phyloP scores from a whole-genome alignment of 2,113 vertebrate genomes.

The Hyla sarda region DNA sequence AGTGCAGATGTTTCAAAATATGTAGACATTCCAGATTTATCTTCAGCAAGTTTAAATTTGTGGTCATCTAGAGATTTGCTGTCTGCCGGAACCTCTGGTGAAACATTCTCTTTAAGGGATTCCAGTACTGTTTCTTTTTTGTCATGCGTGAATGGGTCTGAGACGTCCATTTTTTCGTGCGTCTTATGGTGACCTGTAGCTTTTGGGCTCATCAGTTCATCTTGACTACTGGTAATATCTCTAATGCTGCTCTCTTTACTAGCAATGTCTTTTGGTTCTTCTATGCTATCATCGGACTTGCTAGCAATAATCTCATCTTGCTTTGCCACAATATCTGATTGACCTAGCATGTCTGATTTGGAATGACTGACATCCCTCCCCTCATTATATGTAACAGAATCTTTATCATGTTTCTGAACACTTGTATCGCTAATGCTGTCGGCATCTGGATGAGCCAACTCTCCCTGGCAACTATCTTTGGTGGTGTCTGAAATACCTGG shows the following conservation, averaged over 20 bases:
- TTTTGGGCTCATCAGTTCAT: slow-evolving; percentile 59
- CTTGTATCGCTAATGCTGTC: slow-evolving; percentile 58
- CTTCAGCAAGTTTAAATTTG: slow-evolving; percentile 73
- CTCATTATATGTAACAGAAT: slow-evolving; percentile 66
- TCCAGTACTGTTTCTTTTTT: slow-evolving; percentile 62
- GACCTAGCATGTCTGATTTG: slow-evolving; percentile 43
- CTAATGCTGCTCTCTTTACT: slow-evolving; percentile 18
- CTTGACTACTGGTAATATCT: slow-evolving; percentile 58
- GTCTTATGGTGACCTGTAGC: slow-evolving; percentile 55
- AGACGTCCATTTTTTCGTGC: slow-evolving; percentile 59
- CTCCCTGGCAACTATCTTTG: slow-evolving; percentile 69
- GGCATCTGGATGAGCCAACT: slow-evolving; percentile 58
- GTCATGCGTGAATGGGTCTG: slow-evolving; percentile 35
- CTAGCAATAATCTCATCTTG: slow-evolving; percentile 60
- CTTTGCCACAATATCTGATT: slow-evolving; percentile 59
- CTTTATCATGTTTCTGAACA: slow-evolving; percentile 63
- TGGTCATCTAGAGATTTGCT: slow-evolving; percentile 58
- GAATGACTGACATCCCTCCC: slow-evolving; percentile 65
- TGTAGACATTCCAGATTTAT: slow-evolving; percentile 94
- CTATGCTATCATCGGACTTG: slow-evolving; percentile 6
- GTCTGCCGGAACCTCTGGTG: slow-evolving; percentile 61
- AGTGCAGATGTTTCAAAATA: slow-evolving; percentile 97
- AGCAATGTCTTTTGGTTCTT: neutral
- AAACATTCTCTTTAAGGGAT: slow-evolving; percentile 64
- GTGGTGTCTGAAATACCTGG: slow-evolving; percentile 65